These are phyloP conservation scores for Hephaestus fuliginosus DNA, from an alignment of 2,797 vertebrate genomes.

Conservation along the genomic window DNA sequence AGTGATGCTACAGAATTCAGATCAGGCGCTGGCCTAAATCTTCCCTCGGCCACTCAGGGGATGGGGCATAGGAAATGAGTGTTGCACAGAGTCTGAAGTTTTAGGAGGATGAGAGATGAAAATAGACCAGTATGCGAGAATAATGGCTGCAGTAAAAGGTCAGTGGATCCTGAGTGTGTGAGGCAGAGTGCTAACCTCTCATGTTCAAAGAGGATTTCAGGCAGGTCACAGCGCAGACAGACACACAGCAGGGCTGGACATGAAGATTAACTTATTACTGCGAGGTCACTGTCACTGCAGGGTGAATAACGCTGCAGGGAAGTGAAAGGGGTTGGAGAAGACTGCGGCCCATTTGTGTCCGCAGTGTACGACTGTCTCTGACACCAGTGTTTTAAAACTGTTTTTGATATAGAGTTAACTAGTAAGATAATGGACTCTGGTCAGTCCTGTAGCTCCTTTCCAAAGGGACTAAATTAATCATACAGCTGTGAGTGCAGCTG, in stretches of 20 bases:
- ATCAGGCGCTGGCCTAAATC: constrained; percentile 76
- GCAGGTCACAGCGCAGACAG: constrained; percentile 47
- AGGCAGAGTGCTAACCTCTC: constrained; percentile 21
- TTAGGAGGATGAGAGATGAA: constrained; percentile 56
- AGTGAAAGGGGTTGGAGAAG: constrained; percentile 14
- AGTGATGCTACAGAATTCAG: constrained; percentile 64
- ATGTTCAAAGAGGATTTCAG: constrained; percentile 48
- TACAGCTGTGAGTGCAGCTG: neutral
- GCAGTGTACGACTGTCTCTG: neutral
- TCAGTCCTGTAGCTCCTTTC: neutral
- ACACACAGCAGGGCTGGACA: constrained; percentile 35
- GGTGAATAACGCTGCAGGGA: constrained; percentile 12
- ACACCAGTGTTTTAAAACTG: constrained; percentile 5
- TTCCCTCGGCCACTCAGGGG: constrained; percentile 56
- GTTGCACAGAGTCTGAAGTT: constrained; percentile 49
- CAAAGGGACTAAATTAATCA: neutral
- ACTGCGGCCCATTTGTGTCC: neutral
- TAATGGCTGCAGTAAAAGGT: constrained; percentile 44
- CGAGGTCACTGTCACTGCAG: constrained; percentile 48
- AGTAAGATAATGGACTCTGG: neutral
- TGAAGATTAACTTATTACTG: constrained; percentile 59
- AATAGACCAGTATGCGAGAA: constrained; percentile 52
- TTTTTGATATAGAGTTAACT: neutral
- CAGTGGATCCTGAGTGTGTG: constrained; percentile 16
- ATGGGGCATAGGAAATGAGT: constrained; percentile 59